These are phyloP conservation scores for Acridotheres tristis DNA, from an alignment of 2,797 vertebrate species.

Conservation along the genomic window DNA sequence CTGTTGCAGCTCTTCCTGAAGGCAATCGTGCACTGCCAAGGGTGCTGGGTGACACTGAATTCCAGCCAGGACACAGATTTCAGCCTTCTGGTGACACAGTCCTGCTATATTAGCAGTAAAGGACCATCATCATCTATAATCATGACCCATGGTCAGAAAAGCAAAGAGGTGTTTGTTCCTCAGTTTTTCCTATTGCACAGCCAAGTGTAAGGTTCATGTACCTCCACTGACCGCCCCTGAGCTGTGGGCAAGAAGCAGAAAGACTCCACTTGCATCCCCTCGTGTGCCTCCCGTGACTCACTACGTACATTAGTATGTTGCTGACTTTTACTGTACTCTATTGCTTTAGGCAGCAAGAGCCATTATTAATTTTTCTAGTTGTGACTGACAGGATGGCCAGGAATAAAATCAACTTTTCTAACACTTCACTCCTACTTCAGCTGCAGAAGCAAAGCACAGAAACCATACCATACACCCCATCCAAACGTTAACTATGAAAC, in stretches of 20 bases:
- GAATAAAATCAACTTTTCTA: background rate
- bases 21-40: background rate
- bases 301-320: background rate
- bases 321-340: background rate
- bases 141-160: background rate
- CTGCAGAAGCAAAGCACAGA: background rate
- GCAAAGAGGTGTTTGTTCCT: background rate
- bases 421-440: background rate
- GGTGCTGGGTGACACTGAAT: background rate
- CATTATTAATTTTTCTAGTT: background rate
- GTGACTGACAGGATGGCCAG: background rate
- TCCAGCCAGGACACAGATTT: background rate
- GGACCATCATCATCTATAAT: background rate
- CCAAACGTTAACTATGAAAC: background rate
- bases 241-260: background rate
- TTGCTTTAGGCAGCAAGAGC: background rate
- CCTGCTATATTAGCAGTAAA: background rate
- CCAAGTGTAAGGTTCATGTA: background rate
- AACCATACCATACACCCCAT: background rate
- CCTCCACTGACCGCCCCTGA: background rate
- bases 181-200: background rate
- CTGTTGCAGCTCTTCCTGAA: background rate
- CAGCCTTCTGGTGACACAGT: background rate
- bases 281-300: fast-evolving
- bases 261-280: background rate